A percentile compares a stretch with the other conserved stretches of the same genome.
Evolutionary conservation across 2,888 invertebrate genomes (phyloP).

Genomic region (Tipula vernalis): DNA sequence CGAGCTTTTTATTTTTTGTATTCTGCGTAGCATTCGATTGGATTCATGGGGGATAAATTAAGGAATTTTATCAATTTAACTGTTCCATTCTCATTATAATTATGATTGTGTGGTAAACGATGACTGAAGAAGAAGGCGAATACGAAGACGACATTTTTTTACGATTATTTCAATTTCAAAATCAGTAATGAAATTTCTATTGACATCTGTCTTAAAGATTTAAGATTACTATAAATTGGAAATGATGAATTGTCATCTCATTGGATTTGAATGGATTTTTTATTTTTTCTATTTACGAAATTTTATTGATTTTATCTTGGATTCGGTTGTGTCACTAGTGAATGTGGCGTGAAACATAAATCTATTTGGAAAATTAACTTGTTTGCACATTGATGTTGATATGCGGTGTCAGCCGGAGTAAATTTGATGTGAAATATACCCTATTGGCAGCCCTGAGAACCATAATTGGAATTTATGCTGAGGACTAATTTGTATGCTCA

Average conservation of each 20-base stretch:
- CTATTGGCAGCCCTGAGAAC: not conserved
- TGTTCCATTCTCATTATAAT: not conserved
- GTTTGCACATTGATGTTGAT: not conserved
- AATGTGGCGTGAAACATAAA: not conserved
- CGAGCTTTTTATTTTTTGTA: not conserved
- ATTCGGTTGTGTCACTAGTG: not conserved
- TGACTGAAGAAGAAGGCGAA: not conserved
- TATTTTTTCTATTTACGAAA: not conserved
- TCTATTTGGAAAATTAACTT: not conserved
- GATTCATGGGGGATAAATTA: not conserved
- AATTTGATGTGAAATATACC: not conserved
- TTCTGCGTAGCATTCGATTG: not conserved
- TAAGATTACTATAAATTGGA: not conserved
- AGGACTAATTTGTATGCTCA: too few relatives aligned
- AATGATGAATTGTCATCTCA: not conserved
- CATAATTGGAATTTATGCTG: not conserved
- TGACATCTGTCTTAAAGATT: constrained; percentile 1
- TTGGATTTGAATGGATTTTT: not conserved
- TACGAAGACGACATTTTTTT: not conserved
- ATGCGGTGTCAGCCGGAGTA: not conserved
- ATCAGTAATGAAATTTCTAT: not conserved
- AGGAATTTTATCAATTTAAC: not conserved
- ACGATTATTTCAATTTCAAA: not conserved
- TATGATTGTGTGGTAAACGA: constrained; percentile 4
- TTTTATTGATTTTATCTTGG: not conserved